These are phyloP conservation scores for Neosilurus hyrtlii DNA, from an alignment of 2,797 vertebrate genomes.

Conservation along the genomic window DNA sequence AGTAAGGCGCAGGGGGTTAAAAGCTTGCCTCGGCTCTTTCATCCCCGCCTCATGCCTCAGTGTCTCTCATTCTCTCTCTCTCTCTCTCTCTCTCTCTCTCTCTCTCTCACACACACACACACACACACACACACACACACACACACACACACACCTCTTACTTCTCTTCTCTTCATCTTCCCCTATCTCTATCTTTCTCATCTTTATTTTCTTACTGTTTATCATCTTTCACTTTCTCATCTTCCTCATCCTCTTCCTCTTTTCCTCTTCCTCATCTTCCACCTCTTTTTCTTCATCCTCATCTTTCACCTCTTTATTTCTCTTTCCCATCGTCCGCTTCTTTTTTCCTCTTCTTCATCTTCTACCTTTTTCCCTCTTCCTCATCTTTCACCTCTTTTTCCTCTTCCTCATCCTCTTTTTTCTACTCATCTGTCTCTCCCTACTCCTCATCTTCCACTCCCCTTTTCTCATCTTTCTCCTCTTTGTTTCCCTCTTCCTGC, in stretches of 20 bases:
- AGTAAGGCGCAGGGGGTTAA: constrained; percentile 6
- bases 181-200: not conserved
- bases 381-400: not conserved
- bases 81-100: no score
- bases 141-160: no score
- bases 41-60: constrained; percentile 1
- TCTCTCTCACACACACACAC: not conserved
- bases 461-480: not conserved
- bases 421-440: not conserved
- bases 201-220: not conserved
- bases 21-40: not conserved
- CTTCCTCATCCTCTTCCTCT: not conserved
- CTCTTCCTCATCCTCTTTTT: not conserved
- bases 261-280: not conserved
- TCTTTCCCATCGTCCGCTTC: not conserved
- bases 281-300: not conserved
- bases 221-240: not conserved
- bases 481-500: not conserved
- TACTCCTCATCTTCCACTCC: not conserved
- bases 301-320: not conserved
- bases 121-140: not conserved
- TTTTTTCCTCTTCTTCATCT: not conserved
- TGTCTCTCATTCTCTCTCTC: no score
- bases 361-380: not conserved
- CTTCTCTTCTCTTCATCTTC: no score